Evolutionary conservation across 2,888 invertebrate species (phyloP).

Genomic region (Herminia tarsipennalis): DNA sequence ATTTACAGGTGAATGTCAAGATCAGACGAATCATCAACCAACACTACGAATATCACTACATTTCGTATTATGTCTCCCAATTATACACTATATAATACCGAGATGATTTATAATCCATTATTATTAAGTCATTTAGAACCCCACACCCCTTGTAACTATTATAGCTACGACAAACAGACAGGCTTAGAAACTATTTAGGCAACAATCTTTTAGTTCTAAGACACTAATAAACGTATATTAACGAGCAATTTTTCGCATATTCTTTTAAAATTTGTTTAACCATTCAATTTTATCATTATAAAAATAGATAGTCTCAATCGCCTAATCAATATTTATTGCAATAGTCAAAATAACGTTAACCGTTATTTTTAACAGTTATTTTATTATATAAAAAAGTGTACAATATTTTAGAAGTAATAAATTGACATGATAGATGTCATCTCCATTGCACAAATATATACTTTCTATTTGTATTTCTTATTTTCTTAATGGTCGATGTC

Average conservation of each 20-base stretch:
- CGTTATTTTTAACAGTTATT: slow-evolving; percentile 40
- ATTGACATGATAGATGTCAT: slow-evolving; percentile 37
- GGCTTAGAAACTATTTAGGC: slow-evolving; percentile 47
- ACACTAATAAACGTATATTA: slow-evolving; percentile 47
- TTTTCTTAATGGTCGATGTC: slow-evolving; percentile 12
- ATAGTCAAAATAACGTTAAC: slow-evolving; percentile 35
- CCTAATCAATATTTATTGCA: slow-evolving; percentile 30
- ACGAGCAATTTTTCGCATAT: slow-evolving; percentile 41
- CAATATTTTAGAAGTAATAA: slow-evolving; percentile 31
- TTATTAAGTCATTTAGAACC: slow-evolving; percentile 46
- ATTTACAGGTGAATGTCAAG: slow-evolving; percentile 87
- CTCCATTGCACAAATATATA: slow-evolving; percentile 36
- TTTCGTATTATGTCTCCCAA: slow-evolving; percentile 48
- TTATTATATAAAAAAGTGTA: slow-evolving; percentile 35
- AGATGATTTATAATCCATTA: slow-evolving; percentile 70
- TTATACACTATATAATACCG: slow-evolving; percentile 68
- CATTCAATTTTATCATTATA: slow-evolving; percentile 33
- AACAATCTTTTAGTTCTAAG: slow-evolving; percentile 44
- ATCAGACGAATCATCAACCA: slow-evolving; percentile 67
- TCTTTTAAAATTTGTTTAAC: too few relatives aligned
- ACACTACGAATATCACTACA: slow-evolving; percentile 57
- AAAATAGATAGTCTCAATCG: slow-evolving; percentile 49
- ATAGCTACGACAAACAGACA: slow-evolving; percentile 53
- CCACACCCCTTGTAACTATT: slow-evolving; percentile 60
- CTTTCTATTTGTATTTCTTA: slow-evolving; percentile 19